Evolutionary conservation across 1,140 invertebrate genomes (phyloP).

Genomic region (Antheraea pernyi): DNA sequence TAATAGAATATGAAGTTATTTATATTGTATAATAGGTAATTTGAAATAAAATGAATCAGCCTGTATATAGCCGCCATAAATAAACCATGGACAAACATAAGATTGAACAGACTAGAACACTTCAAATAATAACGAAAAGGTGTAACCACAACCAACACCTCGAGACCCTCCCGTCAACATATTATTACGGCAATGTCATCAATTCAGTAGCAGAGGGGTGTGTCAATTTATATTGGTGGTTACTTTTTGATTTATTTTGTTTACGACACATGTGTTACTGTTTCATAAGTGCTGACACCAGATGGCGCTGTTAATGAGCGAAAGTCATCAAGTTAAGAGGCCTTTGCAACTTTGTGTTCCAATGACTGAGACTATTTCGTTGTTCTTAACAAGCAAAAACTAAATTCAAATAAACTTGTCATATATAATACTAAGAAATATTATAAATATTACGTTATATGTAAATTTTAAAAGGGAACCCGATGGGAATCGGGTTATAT

Average conservation of each 20-base stretch:
- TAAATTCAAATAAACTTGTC: too few species aligned
- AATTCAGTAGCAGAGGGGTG: background rate
- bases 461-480: too few species aligned
- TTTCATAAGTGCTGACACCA: background rate
- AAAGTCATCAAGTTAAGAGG: too few species aligned
- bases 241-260: conserved; percentile 10
- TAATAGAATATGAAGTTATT: too few species aligned
- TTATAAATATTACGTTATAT: too few species aligned
- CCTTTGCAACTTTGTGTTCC: too few species aligned
- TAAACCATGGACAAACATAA: conserved; percentile 23
- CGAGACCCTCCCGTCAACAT: conserved; percentile 10
- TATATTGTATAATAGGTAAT: too few species aligned
- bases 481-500: too few species aligned
- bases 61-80: conserved; percentile 8
- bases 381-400: too few species aligned
- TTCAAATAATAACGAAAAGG: conserved; percentile 37
- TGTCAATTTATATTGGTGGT: conserved; percentile 2
- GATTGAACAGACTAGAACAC: conserved; percentile 33
- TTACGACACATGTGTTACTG: conserved; percentile 1
- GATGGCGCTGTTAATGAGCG: too few species aligned
- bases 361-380: too few species aligned
- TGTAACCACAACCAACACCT: conserved; percentile 16
- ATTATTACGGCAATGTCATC: conserved; percentile 5
- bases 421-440: too few species aligned
- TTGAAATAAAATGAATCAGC: background rate